Evolutionary conservation across 2,888 invertebrate species (phyloP).

Genomic region (Macaria liturata): DNA sequence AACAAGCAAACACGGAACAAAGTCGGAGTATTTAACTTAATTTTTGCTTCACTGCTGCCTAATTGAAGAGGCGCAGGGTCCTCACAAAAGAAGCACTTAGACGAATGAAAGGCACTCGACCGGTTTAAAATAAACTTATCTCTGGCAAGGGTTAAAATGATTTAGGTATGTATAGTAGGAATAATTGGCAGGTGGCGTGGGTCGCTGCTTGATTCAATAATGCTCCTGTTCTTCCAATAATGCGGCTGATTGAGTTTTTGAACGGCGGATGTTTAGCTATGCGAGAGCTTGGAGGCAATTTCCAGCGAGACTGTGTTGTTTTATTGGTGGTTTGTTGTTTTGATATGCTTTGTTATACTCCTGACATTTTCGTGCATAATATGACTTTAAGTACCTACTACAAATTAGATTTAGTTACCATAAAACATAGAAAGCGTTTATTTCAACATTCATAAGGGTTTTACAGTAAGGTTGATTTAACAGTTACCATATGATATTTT

Average conservation of each 20-base stretch:
- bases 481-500: no score
- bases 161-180: constrained; percentile 66
- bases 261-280: constrained; percentile 47
- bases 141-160: constrained; percentile 78
- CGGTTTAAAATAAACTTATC: constrained; percentile 83
- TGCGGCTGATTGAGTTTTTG: constrained; percentile 76
- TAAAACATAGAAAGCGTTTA: no score
- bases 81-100: constrained; percentile 83
- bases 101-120: constrained; percentile 71
- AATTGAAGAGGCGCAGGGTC: constrained; percentile 75
- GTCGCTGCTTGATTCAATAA: constrained; percentile 74
- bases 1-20: constrained; percentile 75
- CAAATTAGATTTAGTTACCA: no score
- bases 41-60: constrained; percentile 77
- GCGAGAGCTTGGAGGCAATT: not conserved
- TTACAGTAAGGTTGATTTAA: no score
- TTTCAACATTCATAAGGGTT: no score
- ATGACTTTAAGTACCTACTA: no score
- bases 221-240: constrained; percentile 67
- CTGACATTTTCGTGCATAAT: no score
- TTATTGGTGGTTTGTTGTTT: no score
- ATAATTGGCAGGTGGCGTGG: constrained; percentile 73
- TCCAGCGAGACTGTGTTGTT: not conserved
- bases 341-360: no score
- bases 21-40: constrained; percentile 81